phyloP scores from a whole-genome alignment of 1,140 invertebrate genomes.

The Babylonia areolata region DNA sequence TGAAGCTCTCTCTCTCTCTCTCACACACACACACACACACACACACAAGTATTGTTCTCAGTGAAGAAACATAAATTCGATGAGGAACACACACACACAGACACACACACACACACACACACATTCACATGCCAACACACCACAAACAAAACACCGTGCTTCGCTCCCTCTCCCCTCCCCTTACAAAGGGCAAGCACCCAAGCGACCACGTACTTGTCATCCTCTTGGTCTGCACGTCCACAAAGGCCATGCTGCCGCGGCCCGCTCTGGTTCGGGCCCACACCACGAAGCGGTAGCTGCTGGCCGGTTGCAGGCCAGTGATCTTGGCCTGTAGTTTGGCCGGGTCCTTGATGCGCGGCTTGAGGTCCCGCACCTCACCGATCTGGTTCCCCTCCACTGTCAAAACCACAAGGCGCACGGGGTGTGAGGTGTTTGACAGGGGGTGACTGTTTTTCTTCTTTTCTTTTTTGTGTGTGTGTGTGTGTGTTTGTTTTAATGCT shows the following conservation, averaged over 20 bases:
- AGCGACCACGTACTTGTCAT: background rate
- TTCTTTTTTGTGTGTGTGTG: no score
- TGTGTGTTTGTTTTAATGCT: no score
- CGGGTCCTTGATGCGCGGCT: constrained; percentile 62
- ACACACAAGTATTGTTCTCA: no score
- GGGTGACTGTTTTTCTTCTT: no score
- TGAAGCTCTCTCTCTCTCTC: no score
- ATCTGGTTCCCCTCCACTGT: constrained; percentile 53
- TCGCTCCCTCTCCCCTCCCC: no score
- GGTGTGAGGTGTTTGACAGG: no score
- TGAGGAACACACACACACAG: no score
- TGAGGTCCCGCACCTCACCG: constrained; percentile 52
- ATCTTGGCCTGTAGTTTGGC: constrained; percentile 60
- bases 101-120: background rate
- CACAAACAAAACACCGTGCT: background rate
- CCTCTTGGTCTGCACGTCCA: constrained; percentile 56
- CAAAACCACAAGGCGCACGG: no score
- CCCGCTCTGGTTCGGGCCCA: constrained; percentile 66
- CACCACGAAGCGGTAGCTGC: constrained; percentile 68
- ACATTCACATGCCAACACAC: background rate
- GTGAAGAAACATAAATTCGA: no score
- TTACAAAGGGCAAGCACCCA: background rate
- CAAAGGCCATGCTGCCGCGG: constrained; percentile 53
- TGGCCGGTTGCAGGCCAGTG: constrained; percentile 61
- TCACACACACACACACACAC: no score